Evolutionary conservation across 2,797 vertebrate species (phyloP).

Genomic region (Euphonia xanthogaster): DNA sequence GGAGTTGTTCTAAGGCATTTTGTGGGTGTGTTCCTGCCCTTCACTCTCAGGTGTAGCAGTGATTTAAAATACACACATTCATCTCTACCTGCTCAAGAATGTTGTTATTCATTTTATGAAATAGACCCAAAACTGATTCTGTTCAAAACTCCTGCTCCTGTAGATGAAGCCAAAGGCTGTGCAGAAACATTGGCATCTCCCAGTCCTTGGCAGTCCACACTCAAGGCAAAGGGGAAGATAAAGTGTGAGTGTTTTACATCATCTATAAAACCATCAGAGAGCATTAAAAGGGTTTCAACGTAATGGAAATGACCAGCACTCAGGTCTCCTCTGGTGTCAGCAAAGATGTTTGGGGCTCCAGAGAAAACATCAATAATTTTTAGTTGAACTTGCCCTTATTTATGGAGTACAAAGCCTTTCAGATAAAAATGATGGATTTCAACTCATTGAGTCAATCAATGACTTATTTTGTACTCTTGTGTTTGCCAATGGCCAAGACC

Average conservation of each 20-base stretch:
- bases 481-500: not conserved
- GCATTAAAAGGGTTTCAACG: not conserved
- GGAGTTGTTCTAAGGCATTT: not conserved
- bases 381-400: not conserved
- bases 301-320: not conserved
- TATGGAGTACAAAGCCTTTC: not conserved
- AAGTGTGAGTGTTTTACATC: not conserved
- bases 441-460: not conserved
- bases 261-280: not conserved
- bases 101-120: not conserved
- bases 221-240: not conserved
- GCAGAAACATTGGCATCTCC: not conserved
- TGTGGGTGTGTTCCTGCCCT: not conserved
- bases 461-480: not conserved
- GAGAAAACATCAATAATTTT: not conserved
- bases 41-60: not conserved
- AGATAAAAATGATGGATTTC: not conserved
- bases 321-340: not conserved
- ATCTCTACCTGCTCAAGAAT: not conserved
- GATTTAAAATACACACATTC: accelerated
- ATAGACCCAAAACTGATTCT: accelerated
- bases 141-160: not conserved
- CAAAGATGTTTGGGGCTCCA: not conserved
- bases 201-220: not conserved
- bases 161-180: not conserved